Evolutionary conservation across 2,888 invertebrate genomes (phyloP).

Genomic region (Morinoia aosen): DNA sequence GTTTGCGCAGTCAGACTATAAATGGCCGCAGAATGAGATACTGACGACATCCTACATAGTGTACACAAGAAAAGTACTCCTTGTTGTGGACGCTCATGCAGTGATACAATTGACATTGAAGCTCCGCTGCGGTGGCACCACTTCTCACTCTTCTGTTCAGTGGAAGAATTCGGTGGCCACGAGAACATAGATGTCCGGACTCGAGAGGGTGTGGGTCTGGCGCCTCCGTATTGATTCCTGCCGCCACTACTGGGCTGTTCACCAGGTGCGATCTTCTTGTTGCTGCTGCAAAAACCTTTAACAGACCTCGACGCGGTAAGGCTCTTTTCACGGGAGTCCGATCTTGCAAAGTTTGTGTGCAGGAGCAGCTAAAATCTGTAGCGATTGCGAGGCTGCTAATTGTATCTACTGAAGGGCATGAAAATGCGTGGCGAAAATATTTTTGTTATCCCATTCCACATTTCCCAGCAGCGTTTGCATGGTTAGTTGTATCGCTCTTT

Average conservation of each 20-base stretch:
- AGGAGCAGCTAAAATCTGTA: not conserved
- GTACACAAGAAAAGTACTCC: not conserved
- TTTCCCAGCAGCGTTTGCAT: not conserved
- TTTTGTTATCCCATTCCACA: not conserved
- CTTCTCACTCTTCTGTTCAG: not conserved
- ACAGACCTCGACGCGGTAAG: not conserved
- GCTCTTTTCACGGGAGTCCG: not conserved
- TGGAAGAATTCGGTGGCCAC: not conserved
- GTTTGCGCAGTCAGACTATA: not conserved
- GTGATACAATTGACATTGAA: not conserved
- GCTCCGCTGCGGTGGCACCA: not conserved
- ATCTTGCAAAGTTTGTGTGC: not conserved
- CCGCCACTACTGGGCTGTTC: not conserved
- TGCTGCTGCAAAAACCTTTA: not conserved
- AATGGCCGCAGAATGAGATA: not conserved
- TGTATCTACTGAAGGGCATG: not conserved
- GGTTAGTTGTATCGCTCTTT: not conserved
- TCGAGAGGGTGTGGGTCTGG: not conserved
- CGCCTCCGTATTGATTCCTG: conserved; percentile 3
- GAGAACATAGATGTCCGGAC: not conserved
- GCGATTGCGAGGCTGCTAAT: not conserved
- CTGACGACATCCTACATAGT: not conserved
- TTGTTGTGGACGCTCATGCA: not conserved
- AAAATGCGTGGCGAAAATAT: not conserved
- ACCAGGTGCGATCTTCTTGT: not conserved